phyloP scores from a whole-genome alignment of 2,797 vertebrate species.

The Heteromormyrus szaboi region DNA sequence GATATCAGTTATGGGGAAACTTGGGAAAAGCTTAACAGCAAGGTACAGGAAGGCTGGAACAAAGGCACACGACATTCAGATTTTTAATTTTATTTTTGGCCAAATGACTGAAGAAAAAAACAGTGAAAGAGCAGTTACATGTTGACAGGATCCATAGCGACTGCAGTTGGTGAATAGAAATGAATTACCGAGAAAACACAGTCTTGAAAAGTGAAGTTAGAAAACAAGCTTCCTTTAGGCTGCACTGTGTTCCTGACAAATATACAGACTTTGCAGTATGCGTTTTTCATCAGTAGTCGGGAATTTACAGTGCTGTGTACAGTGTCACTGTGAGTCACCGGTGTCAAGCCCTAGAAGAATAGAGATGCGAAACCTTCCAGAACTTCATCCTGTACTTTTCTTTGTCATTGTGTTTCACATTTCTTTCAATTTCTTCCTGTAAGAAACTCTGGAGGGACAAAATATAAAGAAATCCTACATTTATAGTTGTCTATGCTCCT shows the following conservation, averaged over 20 bases:
- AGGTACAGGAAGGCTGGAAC: background rate
- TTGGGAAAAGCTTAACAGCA: background rate
- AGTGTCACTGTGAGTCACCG: background rate
- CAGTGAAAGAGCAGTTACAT: background rate
- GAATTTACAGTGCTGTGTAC: background rate
- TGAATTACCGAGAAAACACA: background rate
- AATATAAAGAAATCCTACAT: background rate
- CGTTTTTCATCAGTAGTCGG: background rate
- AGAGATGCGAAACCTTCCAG: background rate
- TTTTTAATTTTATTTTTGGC: conserved; percentile 23
- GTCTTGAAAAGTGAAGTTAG: background rate
- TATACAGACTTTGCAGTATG: background rate
- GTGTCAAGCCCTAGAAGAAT: background rate
- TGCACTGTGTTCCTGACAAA: background rate
- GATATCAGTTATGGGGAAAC: background rate
- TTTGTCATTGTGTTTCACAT: background rate
- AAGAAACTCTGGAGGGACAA: background rate
- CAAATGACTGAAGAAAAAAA: conserved; percentile 33
- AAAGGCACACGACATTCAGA: background rate
- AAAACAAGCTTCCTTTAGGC: background rate
- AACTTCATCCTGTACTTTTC: background rate
- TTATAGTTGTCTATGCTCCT: background rate
- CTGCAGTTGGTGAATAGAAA: background rate
- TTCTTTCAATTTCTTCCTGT: background rate
- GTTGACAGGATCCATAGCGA: background rate